Evolutionary conservation across 1,140 invertebrate genomes (phyloP).

Genomic region (Radopholus similis): DNA sequence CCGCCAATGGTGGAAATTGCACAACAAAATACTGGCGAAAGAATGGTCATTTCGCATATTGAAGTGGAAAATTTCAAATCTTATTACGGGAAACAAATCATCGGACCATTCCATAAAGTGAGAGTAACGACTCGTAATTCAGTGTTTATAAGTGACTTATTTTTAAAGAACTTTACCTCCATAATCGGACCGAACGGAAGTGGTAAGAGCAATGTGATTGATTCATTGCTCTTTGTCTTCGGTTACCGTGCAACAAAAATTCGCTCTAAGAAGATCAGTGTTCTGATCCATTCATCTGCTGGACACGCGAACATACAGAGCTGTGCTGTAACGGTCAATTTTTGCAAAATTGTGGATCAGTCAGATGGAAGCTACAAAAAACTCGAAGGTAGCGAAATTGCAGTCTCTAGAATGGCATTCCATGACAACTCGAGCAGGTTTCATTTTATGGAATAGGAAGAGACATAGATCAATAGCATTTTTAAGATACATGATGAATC

Average conservation of each 20-base stretch:
- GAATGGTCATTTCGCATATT: constrained; percentile 86
- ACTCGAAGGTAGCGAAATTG: constrained; percentile 75
- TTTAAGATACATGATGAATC: constrained; percentile 46
- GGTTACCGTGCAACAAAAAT: constrained; percentile 85
- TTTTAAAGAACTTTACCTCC: constrained; percentile 86
- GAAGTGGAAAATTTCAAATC: constrained; percentile 94
- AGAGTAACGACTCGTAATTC: background rate
- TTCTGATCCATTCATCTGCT: constrained; percentile 89
- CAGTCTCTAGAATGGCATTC: constrained; percentile 79
- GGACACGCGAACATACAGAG: constrained; percentile 72
- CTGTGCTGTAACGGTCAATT: constrained; percentile 85
- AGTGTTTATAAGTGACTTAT: constrained; percentile 39
- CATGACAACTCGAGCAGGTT: constrained; percentile 75
- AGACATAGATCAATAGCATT: no score
- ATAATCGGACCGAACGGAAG: constrained; percentile 99
- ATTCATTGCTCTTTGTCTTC: constrained; percentile 92
- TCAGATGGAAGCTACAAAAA: constrained; percentile 11
- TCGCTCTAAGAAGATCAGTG: constrained; percentile 86
- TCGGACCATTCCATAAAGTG: constrained; percentile 56
- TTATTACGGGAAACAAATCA: constrained; percentile 71
- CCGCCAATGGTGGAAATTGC: constrained; percentile 6
- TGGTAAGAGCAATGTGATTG: constrained; percentile 98
- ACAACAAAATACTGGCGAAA: constrained; percentile 39
- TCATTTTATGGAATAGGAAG: no score
- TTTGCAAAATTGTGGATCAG: constrained; percentile 73